Evolutionary conservation across 2,797 vertebrate species (phyloP), one percentile per base, ranked within the genome.

Genomic region (Chrysolophus pictus): DNA sequence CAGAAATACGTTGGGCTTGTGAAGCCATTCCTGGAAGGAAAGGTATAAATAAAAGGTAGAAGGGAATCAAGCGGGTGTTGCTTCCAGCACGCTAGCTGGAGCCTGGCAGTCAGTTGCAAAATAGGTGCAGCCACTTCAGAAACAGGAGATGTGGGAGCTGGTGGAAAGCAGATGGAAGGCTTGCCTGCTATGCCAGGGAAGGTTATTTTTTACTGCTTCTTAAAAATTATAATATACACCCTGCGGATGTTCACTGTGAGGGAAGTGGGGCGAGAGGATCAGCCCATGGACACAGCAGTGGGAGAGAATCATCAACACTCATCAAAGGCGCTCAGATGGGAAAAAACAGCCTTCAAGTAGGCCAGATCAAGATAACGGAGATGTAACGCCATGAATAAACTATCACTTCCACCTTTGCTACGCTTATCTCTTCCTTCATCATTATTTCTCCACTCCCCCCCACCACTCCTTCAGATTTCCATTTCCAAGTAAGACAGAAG

Each of bases 131-230:
- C 97, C 98, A 97, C 98, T 98, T 97, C 97, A 98, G 97, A 97
- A 98, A 97, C 98, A 98, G 97, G 98, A 98, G 98, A 98, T 98
- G 98, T 98, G 98, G 97, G 98, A 98, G 95, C 96, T 95, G 84
- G 96, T 91, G 77, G 89, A 91, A 95, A 93, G 90, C 93, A 95
- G 89, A 96, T 87, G 93, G 94, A 94, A 84, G 73, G 67, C 94
- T 95, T 93, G 91, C 87, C 91, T 95, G 5, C 85, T 90, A 68
- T 81, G 76, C 93, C 83, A 95, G 85, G 44, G 91, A 93, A 91
- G 84, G 87, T 94, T 95, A 95, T 96, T 94, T 96, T 95, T 95
- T 93, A 82, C 92, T 81, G 60, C 87, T 91, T 89, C 91, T 95
- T 89, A 93, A 6, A 10, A 87, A 95, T 84, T 78, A 91, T 75